Evolutionary conservation across 2,888 invertebrate species (phyloP).

Genomic region (Nemotelus nigrinus): DNA sequence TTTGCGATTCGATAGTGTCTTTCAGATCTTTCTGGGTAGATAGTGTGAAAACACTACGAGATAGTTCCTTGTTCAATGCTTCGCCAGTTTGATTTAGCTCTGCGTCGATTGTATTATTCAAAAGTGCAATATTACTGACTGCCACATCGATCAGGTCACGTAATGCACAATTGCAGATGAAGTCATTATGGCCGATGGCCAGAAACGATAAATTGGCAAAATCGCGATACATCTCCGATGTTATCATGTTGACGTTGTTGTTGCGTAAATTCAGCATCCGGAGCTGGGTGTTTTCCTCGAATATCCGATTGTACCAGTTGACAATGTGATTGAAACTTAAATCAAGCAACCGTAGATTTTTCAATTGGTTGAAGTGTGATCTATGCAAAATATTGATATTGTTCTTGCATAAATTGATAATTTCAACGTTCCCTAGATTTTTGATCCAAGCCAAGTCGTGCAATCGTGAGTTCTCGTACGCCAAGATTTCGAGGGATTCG

Average conservation of each 20-base stretch:
- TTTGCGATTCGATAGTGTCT: background rate
- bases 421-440: conserved; percentile 63
- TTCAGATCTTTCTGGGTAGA: background rate
- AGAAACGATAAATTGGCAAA: conserved; percentile 66
- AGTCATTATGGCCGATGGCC: conserved; percentile 68
- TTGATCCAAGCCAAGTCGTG: conserved; percentile 62
- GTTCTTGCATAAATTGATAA: conserved; percentile 67
- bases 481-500: conserved; percentile 64
- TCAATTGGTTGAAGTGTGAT: conserved; percentile 60
- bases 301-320: conserved; percentile 68
- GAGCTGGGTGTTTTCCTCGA: conserved; percentile 63
- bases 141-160: conserved; percentile 67
- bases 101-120: background rate
- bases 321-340: conserved; percentile 68
- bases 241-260: conserved; percentile 70
- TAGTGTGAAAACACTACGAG: background rate
- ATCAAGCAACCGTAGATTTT: conserved; percentile 66
- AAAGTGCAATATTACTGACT: conserved; percentile 54
- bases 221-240: conserved; percentile 69
- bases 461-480: conserved; percentile 65
- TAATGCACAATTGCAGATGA: conserved; percentile 70
- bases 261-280: conserved; percentile 65
- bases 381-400: conserved; percentile 64
- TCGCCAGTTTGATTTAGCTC: background rate
- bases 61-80: background rate